phyloP scores from a whole-genome alignment of 2,113 vertebrate species.

The Gallinago undulata region DNA sequence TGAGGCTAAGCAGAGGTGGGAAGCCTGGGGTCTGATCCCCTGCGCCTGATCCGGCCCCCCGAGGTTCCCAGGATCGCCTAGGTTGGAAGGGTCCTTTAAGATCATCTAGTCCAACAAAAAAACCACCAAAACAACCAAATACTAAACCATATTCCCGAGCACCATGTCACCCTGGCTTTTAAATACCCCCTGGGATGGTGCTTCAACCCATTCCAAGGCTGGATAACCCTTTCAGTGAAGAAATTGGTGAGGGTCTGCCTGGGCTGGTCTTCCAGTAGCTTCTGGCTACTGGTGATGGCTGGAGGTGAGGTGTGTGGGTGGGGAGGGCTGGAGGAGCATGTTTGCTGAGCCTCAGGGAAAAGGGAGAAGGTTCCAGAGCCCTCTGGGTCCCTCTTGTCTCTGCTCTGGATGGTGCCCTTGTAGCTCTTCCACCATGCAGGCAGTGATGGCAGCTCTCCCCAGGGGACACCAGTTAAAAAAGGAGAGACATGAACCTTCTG shows the following conservation, averaged over 20 bases:
- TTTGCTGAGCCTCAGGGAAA: not conserved
- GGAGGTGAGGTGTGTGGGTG: not conserved
- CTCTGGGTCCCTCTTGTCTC: not conserved
- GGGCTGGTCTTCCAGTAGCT: not conserved
- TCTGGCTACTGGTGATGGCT: not conserved
- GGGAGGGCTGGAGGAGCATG: not conserved
- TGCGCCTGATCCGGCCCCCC: not conserved
- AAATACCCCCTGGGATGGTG: no score
- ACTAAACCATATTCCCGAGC: no score
- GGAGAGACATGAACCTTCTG: not conserved
- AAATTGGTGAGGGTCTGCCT: not conserved
- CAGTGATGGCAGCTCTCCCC: not conserved
- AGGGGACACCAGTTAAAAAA: not conserved
- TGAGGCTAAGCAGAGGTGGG: not conserved
- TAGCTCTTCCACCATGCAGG: not conserved
- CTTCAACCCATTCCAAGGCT: no score
- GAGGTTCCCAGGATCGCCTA: no score
- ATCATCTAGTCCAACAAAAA: no score
- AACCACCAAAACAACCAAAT: no score
- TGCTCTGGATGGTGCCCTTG: not conserved
- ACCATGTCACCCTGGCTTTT: no score
- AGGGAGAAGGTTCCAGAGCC: no score
- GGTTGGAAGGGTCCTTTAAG: no score
- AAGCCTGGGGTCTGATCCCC: not conserved
- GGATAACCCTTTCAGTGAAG: no score